Base-by-base conservation (phyloP, 2,113 vertebrate genomes). In the Corythornis cristatus region DNA sequence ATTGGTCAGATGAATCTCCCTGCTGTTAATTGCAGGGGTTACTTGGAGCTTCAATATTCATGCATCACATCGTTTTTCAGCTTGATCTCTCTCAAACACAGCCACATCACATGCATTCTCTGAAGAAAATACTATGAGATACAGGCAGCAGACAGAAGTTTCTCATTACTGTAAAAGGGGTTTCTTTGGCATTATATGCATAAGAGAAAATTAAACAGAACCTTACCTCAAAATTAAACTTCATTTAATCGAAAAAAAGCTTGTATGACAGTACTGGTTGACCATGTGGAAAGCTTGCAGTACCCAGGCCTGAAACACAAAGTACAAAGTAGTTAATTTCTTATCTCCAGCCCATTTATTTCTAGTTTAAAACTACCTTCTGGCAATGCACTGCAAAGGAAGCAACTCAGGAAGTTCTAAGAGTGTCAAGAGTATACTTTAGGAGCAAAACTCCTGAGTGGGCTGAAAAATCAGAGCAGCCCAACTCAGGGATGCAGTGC, bases 161-260 rank as follows among this genome's bases (percentile, higher is more conserved):
- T 79, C 57, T 29, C 7, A 73, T 58, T 42, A 42, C 19, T 74
- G 5, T 9, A 53, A 9, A 6, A 74, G 48, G 48, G 48, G 12
- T 9, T 16, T 58, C 65, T 45, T 26, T n/a, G 10, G 31, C 26
- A 51, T 67, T 76, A 46, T 18, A 61, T 14, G 5, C 20, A n/a
- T 28, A 80, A 68, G 8, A 86, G 14, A 46, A 58, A 83, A 78
- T 17, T 11, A 76, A 95, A 80, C 15, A 77, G 53, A 53, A 78
- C 20, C 96, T 97, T 94, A 96, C 97, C 97, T 93, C 61, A 86
- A 96, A 93, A 82, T 91, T 58, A 91, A 88, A 78, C 88, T 95
- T 97, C 82, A 94, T 83, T 85, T 93, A 86, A 77, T 20, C 73
- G 22, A 76, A 85, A 87, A 50, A 56, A 48, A 7, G 45, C 33